Conservation (phyloP, 2,797 vertebrate genomes). For the Staurois parvus region DNA sequence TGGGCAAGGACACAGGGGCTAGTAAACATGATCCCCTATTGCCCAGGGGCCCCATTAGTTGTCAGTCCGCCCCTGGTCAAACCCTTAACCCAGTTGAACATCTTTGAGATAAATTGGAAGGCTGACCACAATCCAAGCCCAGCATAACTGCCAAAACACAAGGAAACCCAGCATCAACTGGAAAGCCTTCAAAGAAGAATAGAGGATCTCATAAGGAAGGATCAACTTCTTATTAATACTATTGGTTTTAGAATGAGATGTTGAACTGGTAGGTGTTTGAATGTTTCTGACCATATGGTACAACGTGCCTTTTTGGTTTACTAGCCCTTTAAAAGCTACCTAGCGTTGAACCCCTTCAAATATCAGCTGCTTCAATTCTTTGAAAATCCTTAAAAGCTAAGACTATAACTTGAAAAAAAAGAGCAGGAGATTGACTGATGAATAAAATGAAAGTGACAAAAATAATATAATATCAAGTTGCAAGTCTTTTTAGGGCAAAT, state of each 20-base stretch:
- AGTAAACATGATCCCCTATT: too few species aligned
- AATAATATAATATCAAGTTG: slow-evolving; percentile 83
- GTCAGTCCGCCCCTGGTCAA: too few species aligned
- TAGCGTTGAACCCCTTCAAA: not conserved
- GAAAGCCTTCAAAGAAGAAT: too few species aligned
- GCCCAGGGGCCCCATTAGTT: too few species aligned
- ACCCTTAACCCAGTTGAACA: too few species aligned
- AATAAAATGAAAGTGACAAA: slow-evolving; percentile 81
- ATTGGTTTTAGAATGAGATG: too few species aligned
- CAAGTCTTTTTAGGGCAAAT: slow-evolving; percentile 85
- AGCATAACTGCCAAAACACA: not conserved
- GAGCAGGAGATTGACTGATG: slow-evolving; percentile 80
- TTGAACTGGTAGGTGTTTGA: too few species aligned
- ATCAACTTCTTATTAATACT: not conserved
- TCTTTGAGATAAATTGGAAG: not conserved
- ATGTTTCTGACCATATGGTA: not conserved
- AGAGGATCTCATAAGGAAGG: not conserved
- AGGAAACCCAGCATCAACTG: not conserved
- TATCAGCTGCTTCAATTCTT: slow-evolving; percentile 16
- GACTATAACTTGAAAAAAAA: slow-evolving; percentile 75
- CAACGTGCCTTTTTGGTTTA: not conserved
- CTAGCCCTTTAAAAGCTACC: not conserved
- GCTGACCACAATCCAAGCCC: not conserved
- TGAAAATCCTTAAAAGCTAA: slow-evolving; percentile 43
- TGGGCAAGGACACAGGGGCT: too few species aligned